Base-by-base conservation (phyloP, 2,797 vertebrate genomes). In the Oreonectes daqikongensis region DNA sequence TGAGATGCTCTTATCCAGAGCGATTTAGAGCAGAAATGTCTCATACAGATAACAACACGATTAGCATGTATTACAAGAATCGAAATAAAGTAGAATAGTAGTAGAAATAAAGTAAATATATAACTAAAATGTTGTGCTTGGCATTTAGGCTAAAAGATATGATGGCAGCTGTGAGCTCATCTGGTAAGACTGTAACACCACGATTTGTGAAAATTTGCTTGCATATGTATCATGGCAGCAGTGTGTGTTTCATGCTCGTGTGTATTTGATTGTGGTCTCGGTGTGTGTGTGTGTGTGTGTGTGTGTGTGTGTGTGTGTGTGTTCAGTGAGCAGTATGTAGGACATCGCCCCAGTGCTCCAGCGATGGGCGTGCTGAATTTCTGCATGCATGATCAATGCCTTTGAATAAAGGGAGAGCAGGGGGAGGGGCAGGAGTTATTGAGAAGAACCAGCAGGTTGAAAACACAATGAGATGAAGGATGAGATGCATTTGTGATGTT, bases 301-400 rank as follows among this genome's bases (percentile, higher is more conserved):
- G 22, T 79, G 61, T 40, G 40, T 68, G 78, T 46, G 50, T 60
- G 46, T 53, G 78, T 42, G 65, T 69, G 40, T 71, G 50, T 61
- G 22, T 79, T 52, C 9, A 14, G 72, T 12, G 8, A 50, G 64
- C 53, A 26, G 74, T 69, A 76, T 76, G 74, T 76, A 76, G 59
- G 67, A 68, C 55, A 78, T 67, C 68, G 67, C 68, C 48, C 72
- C 57, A 44, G 57, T 44, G 53, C 95, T 91, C 92, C 93, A 89
- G 79, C 90, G 87, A 77, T 82, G 95, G 94, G 94, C 92, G 91
- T 91, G 93, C 91, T 95, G 92, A 95, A 94, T 96, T 98, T 98
- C 96, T 96, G 96, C 95, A 97, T 97, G 96, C 95, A 95, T 65
- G 66, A 66, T 64, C 70, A 74, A 74, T 78, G 50, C 93, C 92